Evolutionary conservation across 2,797 vertebrate species (phyloP).

Genomic region (Labeo calbasu): DNA sequence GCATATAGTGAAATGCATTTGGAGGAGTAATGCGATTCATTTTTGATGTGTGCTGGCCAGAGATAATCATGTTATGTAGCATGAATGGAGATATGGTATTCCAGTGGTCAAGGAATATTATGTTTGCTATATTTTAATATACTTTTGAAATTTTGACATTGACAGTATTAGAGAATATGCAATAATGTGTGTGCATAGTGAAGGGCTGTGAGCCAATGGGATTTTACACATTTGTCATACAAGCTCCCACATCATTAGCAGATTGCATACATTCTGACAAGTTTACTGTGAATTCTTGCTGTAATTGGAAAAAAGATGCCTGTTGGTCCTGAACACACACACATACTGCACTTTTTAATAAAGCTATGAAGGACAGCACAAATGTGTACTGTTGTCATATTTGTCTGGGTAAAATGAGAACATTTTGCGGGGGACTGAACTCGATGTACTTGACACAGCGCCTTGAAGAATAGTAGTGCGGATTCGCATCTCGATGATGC

Average conservation of each 20-base stretch:
- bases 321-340: constrained; percentile 2
- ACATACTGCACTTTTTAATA: constrained; percentile 32
- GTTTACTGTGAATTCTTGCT: constrained; percentile 33
- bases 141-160: background rate
- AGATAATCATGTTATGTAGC: constrained; percentile 17
- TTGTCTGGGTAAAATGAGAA: background rate
- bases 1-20: background rate
- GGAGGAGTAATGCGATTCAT: background rate
- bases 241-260: constrained; percentile 17
- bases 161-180: constrained; percentile 29
- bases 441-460: background rate
- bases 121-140: constrained; percentile 30
- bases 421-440: background rate
- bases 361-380: constrained; percentile 1
- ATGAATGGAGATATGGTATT: constrained; percentile 12
- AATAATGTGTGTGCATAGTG: constrained; percentile 11
- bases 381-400: background rate
- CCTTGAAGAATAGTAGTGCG: background rate
- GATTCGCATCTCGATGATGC: background rate
- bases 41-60: background rate
- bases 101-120: background rate
- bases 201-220: constrained; percentile 8
- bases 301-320: constrained; percentile 10
- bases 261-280: constrained; percentile 17
- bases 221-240: background rate